A percentile compares a stretch with the other conserved stretches of the same genome.
These are phyloP conservation scores for Nylanderia fulva DNA, from an alignment of 1,140 invertebrate species.

Conservation along the genomic window DNA sequence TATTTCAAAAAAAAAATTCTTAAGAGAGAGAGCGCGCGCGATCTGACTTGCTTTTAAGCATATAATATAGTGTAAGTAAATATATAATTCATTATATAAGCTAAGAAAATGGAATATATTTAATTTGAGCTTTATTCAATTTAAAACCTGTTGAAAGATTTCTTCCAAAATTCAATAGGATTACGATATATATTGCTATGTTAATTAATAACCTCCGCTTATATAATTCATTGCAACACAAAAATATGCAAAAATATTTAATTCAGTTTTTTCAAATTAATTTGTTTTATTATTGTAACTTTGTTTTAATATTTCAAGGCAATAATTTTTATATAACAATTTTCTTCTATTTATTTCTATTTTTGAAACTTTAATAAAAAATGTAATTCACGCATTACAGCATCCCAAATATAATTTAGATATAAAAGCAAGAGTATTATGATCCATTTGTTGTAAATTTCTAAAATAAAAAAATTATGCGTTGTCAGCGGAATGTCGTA, in stretches of 20 bases:
- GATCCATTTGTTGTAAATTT: conserved; percentile 41
- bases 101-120: neutral
- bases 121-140: neutral
- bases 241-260: neutral
- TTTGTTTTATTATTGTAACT: neutral
- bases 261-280: neutral
- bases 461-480: conserved; percentile 28
- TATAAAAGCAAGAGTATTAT: conserved; percentile 29
- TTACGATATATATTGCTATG: conserved; percentile 4
- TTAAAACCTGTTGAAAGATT: neutral
- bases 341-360: no score
- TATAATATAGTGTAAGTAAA: neutral
- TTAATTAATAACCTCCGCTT: conserved; percentile 3
- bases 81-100: neutral
- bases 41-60: neutral
- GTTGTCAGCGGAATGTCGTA: conserved; percentile 15
- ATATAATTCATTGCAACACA: conserved; percentile 9
- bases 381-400: neutral
- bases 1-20: conserved; percentile 1
- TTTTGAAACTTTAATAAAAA: neutral
- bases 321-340: neutral
- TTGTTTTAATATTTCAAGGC: neutral
- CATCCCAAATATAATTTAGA: conserved; percentile 2
- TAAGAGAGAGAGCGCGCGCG: no score
- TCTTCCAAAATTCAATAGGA: neutral